Conservation (phyloP, 2,888 invertebrate genomes). For the Protophormia terraenovae region DNA sequence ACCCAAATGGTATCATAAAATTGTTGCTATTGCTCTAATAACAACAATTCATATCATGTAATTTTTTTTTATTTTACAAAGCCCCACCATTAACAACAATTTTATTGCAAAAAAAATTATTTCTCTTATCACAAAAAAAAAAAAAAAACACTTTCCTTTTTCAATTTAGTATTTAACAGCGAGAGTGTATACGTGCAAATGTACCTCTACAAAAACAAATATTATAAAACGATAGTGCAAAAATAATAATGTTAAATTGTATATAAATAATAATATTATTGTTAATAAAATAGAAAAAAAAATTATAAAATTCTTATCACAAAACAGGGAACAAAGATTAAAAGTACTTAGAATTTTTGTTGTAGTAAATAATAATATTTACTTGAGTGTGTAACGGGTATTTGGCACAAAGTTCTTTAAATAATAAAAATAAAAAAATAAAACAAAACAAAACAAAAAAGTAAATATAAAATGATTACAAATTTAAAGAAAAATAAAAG, state of each 20-base stretch:
- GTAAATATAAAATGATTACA: neutral
- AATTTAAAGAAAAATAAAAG: neutral
- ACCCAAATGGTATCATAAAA: neutral
- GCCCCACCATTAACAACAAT: neutral
- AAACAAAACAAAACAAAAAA: neutral
- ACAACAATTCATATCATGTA: neutral
- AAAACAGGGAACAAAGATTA: constrained; percentile 40
- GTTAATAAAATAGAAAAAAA: neutral
- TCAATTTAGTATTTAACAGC: constrained; percentile 36
- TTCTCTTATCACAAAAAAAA: constrained; percentile 39
- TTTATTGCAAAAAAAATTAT: constrained; percentile 31
- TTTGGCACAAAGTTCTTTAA: constrained; percentile 10
- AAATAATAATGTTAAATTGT: neutral
- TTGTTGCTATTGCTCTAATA: constrained; percentile 2
- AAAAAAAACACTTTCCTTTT: constrained; percentile 51
- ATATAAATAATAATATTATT: neutral
- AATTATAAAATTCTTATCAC: constrained; percentile 38
- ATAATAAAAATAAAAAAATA: neutral
- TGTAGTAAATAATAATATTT: neutral
- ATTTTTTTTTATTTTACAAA: neutral
- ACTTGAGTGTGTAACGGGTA: constrained; percentile 30
- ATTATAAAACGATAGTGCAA: neutral
- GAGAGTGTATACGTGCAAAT: neutral
- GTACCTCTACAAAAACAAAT: neutral
- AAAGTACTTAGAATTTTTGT: constrained; percentile 22